phyloP scores from a whole-genome alignment of 2,797 vertebrate species.

The Labeo calbasu region DNA sequence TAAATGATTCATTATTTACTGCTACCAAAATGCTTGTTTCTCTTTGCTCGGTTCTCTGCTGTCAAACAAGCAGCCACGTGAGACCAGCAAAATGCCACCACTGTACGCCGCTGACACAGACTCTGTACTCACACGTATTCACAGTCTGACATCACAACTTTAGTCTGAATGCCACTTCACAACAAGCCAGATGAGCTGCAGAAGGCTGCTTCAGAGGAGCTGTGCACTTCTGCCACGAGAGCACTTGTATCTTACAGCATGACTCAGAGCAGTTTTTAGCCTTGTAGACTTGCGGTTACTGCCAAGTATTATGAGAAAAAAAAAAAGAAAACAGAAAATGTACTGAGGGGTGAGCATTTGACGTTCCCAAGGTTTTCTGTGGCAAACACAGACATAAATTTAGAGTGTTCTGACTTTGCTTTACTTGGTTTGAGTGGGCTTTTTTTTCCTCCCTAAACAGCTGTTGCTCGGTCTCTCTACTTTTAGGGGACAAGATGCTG shows the following conservation, averaged over 20 bases:
- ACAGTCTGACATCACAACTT: constrained; percentile 13
- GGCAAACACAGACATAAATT: constrained; percentile 19
- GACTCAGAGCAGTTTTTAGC: constrained; percentile 11
- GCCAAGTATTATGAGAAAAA: neutral
- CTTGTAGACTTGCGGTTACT: neutral
- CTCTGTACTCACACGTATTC: neutral
- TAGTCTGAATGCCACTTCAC: constrained; percentile 19
- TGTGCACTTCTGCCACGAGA: constrained; percentile 20
- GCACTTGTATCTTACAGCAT: neutral
- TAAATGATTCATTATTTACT: neutral
- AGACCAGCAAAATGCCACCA: constrained; percentile 26
- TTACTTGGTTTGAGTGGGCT: neutral
- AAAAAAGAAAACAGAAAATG: neutral
- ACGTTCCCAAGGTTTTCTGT: constrained; percentile 13
- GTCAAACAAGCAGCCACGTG: constrained; percentile 19
- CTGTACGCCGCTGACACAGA: neutral
- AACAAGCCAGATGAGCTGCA: constrained; percentile 8
- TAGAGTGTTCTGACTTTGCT: constrained; percentile 18
- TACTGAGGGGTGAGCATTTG: neutral
- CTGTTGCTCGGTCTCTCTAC: constrained; percentile 10
- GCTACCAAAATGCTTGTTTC: constrained; percentile 16
- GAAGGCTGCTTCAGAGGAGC: neutral
- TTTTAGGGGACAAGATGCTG: constrained; percentile 20
- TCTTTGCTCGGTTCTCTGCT: constrained; percentile 4
- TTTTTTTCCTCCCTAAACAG: neutral